Evolutionary conservation across 2,113 vertebrate species (phyloP).

Genomic region (Hippotragus niger): DNA sequence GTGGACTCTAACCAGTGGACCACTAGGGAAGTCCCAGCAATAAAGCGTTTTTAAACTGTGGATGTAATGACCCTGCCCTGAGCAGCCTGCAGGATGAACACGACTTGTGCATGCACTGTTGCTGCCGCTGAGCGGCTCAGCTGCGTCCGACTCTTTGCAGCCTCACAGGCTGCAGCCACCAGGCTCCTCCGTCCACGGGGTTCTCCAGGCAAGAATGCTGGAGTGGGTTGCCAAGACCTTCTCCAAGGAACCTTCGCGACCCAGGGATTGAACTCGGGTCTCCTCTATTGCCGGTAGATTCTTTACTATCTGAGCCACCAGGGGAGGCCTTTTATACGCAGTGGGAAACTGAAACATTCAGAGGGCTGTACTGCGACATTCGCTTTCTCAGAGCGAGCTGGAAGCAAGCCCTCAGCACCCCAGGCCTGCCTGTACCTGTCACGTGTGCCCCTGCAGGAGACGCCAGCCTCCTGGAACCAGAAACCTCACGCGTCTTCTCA

Average conservation of each 20-base stretch:
- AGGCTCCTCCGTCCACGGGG: background rate
- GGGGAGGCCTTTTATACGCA: background rate
- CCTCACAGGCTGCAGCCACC: background rate
- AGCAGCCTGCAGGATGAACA: background rate
- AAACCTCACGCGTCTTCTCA: background rate
- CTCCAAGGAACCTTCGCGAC: background rate
- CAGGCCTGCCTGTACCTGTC: background rate
- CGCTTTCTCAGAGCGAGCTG: background rate
- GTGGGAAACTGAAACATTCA: background rate
- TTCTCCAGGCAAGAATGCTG: background rate
- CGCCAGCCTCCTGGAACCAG: background rate
- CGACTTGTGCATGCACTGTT: fast-evolving
- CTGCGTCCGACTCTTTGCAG: fast-evolving
- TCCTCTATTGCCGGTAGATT: background rate
- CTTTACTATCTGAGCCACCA: background rate
- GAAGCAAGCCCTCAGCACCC: background rate
- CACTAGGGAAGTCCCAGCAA: background rate
- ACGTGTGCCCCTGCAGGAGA: too few relatives aligned
- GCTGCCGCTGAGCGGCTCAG: fast-evolving
- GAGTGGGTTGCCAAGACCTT: background rate
- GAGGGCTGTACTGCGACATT: background rate
- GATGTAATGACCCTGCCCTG: fast-evolving
- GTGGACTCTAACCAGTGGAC: background rate
- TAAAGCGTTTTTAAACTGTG: background rate
- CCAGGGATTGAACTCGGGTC: background rate